Base-by-base conservation (phyloP, 2,113 vertebrate genomes). In the Ciconia stormi region DNA sequence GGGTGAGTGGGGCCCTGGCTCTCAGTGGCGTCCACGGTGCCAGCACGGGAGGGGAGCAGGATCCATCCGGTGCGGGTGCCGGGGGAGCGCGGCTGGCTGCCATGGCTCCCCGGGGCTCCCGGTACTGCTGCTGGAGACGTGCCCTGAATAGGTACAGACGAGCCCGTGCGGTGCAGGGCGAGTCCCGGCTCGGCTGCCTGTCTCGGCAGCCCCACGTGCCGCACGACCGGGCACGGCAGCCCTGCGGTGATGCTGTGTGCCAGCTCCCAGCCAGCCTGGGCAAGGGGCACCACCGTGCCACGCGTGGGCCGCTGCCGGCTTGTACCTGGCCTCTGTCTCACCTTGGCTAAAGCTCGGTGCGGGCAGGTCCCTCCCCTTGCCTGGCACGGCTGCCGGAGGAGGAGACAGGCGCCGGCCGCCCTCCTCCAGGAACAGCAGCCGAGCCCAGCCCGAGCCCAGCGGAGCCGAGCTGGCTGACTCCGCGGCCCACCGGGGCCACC, bases 351-450 rank as follows among this genome's bases (percentile, higher is more conserved):
- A 59, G 55, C 91, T 72, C 7, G 3, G 58, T 44, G 77, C 2
- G 3, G 76, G 80, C 77, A 74, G 95, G 93, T 95, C 95, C 95
- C 96, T 96, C 95, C 96, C 93, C 88, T 95, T 1, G 87, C 95
- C 91, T 97, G 97, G 97, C 97, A 97, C 94, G 4, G 88, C 85
- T 85, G 73, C 40, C 4, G 95, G 96, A 97, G 97, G 97, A 97
- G 97, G 96, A 96, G 97, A 93, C 95, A 94, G 93, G 79, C 89
- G 2, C 74, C 14, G 10, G 93, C 95, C 11, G 91, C 82, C 94
- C 89, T 94, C 91, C 95, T 95, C 91, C 90, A 91, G 96, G 97
- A 96, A 93, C 97, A 92, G 83, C 79, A 53, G 76, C 69, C 3
- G 61, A 56, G 32, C 62, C 78, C 47, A 66, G 77, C 70, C 65